Percentiles rank a stretch among this genome's conserved stretches.
These are phyloP conservation scores for Epizoanthus stellaris DNA, from an alignment of 92 coral and sea anemone species.

Conservation along the genomic window DNA sequence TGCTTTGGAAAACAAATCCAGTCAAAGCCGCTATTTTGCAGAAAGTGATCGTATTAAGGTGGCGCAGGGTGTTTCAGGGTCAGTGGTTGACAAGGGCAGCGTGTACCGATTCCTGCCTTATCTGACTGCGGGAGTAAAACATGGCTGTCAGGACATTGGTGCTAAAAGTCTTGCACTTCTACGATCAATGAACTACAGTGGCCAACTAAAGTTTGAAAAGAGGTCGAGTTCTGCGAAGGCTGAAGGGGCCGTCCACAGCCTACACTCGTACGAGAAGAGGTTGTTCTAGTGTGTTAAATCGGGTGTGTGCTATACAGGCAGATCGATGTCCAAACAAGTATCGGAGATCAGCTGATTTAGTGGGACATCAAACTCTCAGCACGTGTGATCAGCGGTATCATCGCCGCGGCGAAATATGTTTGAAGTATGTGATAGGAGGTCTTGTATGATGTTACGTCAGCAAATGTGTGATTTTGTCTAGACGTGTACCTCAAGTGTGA, in stretches of 20 bases:
- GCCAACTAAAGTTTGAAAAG: slow-evolving; percentile 90
- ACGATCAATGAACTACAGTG: slow-evolving; percentile 96
- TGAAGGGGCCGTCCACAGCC: slow-evolving; percentile 94
- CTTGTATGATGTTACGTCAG: no score
- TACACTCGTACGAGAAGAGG: slow-evolving; percentile 94
- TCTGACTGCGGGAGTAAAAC: slow-evolving; percentile 84
- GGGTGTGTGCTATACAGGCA: no score
- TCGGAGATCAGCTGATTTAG: no score
- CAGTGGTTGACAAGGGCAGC: slow-evolving; percentile 95
- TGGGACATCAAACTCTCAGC: no score
- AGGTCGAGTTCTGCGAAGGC: slow-evolving; percentile 79
- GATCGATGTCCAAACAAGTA: no score
- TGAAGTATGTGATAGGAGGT: no score
- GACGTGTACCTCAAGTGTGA: no score
- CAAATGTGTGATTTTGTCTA: no score
- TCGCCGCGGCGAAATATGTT: no score
- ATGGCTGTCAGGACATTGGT: slow-evolving; percentile 99
- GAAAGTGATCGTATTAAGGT: slow-evolving; percentile 86
- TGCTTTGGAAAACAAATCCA: slow-evolving; percentile 89
- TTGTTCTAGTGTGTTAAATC: slow-evolving; percentile 45
- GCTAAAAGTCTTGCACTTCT: slow-evolving; percentile 74
- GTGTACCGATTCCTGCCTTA: slow-evolving; percentile 89
- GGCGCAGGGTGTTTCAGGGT: slow-evolving; percentile 98
- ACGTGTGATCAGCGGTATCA: no score
- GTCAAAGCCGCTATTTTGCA: slow-evolving; percentile 94